phyloP scores from a whole-genome alignment of 2,888 invertebrate species.

The Eremobia ochroleuca region DNA sequence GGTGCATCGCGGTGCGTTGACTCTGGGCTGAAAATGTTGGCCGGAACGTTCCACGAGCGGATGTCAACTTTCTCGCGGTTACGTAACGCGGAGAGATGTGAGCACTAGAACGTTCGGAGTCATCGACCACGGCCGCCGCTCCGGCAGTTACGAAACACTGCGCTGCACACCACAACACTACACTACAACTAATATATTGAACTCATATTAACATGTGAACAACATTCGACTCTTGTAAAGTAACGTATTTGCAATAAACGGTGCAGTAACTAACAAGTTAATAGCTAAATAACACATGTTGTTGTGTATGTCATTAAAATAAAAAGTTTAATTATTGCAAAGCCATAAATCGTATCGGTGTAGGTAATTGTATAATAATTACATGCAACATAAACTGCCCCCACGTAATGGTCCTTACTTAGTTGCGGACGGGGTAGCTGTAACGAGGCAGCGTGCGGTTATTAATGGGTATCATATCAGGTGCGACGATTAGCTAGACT shows the following conservation, averaged over 20 bases:
- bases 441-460: conserved; percentile 17
- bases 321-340: conserved; percentile 26
- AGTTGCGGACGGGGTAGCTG: conserved; percentile 18
- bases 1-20: conserved; percentile 78
- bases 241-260: conserved; percentile 7
- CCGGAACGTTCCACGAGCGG: conserved; percentile 78
- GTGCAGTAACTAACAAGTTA: conserved; percentile 1
- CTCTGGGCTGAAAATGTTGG: conserved; percentile 75
- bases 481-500: conserved; percentile 38
- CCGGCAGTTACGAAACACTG: conserved; percentile 86
- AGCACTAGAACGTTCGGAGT: conserved; percentile 90
- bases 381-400: conserved; percentile 33
- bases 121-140: conserved; percentile 89
- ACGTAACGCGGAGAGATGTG: conserved; percentile 87
- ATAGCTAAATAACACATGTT: conserved; percentile 24
- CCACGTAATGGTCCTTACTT: conserved; percentile 25
- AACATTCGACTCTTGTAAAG: conserved; percentile 7
- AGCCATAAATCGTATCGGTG: conserved; percentile 35
- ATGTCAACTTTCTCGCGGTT: conserved; percentile 90
- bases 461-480: conserved; percentile 33
- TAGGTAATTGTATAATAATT: conserved; percentile 47
- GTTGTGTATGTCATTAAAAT: conserved; percentile 11
- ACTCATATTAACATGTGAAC: conserved; percentile 35
- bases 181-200: conserved; percentile 70
- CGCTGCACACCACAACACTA: conserved; percentile 76